phyloP scores from a whole-genome alignment of 2,888 invertebrate genomes.

The Drepana falcataria region DNA sequence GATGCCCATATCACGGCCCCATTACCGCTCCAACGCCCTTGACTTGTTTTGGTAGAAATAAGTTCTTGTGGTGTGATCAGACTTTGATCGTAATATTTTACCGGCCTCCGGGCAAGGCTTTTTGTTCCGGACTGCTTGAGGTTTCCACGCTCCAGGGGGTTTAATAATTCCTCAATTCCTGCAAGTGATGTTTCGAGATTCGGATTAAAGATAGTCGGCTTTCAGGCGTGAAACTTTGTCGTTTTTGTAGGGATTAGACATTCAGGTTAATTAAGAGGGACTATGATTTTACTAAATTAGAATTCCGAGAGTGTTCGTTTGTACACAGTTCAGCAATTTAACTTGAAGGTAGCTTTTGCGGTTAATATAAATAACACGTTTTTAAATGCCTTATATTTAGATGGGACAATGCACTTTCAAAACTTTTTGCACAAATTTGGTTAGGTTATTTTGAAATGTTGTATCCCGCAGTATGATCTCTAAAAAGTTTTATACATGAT shows the following conservation, averaged over 20 bases:
- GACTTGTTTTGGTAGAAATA: constrained; percentile 10
- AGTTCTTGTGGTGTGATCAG: constrained; percentile 34
- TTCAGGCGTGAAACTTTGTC: constrained; percentile 22
- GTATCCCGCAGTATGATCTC: too few relatives aligned
- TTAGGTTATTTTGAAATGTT: too few relatives aligned
- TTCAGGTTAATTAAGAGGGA: constrained; percentile 6
- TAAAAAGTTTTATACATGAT: too few relatives aligned
- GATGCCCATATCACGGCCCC: neutral
- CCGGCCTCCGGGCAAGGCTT: constrained; percentile 30
- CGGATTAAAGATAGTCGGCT: constrained; percentile 26
- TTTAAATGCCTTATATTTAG: too few relatives aligned
- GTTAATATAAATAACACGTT: neutral
- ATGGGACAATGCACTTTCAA: too few relatives aligned
- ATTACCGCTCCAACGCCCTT: neutral
- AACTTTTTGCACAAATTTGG: too few relatives aligned
- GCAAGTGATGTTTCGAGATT: constrained; percentile 45
- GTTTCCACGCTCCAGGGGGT: constrained; percentile 36
- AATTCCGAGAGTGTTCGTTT: neutral
- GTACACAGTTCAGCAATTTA: neutral
- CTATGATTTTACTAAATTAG: neutral
- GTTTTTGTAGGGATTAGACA: constrained; percentile 12
- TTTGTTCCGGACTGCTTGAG: constrained; percentile 41
- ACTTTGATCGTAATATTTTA: constrained; percentile 50
- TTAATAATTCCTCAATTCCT: constrained; percentile 48
- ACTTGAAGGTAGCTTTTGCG: constrained; percentile 4